Evolutionary conservation across 2,888 invertebrate genomes (phyloP).

Genomic region (Argyresthia goedartella): DNA sequence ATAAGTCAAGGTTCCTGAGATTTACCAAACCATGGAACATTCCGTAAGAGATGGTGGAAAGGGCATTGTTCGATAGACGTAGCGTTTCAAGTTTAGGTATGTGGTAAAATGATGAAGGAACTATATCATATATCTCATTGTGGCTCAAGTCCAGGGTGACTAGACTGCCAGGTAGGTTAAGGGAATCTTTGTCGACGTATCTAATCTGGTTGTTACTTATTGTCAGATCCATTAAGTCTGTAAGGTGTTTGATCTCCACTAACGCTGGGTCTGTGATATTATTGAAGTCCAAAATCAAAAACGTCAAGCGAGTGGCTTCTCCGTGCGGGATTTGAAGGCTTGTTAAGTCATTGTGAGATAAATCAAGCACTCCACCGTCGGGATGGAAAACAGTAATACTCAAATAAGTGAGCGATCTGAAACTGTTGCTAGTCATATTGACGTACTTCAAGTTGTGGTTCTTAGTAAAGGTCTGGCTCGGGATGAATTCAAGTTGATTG

Average conservation of each 20-base stretch:
- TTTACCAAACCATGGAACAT: conserved; percentile 33
- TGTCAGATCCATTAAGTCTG: conserved; percentile 31
- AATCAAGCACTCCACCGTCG: conserved; percentile 46
- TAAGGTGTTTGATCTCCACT: conserved; percentile 33
- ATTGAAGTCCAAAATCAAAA: conserved; percentile 37
- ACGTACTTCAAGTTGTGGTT: conserved; percentile 36
- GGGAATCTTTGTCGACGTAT: conserved; percentile 28
- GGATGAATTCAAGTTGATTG: conserved; percentile 38
- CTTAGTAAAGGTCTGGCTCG: conserved; percentile 32
- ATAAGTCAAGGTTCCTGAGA: conserved; percentile 27
- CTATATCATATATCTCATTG: conserved; percentile 34
- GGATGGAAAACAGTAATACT: conserved; percentile 39
- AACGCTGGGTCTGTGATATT: conserved; percentile 33
- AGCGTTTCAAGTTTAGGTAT: conserved; percentile 32
- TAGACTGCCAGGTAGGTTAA: conserved; percentile 34
- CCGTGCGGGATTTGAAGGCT: conserved; percentile 31
- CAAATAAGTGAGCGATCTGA: conserved; percentile 29
- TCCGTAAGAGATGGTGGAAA: conserved; percentile 38
- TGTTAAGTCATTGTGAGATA: conserved; percentile 44
- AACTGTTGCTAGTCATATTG: conserved; percentile 42
- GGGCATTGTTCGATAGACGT: conserved; percentile 33
- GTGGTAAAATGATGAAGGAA: conserved; percentile 36
- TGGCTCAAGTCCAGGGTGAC: conserved; percentile 33
- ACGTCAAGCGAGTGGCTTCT: conserved; percentile 32
- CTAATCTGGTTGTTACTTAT: conserved; percentile 39